A percentile compares a stretch with the other conserved stretches of the same genome.
These are phyloP conservation scores for Lochmaea capreae DNA, from an alignment of 2,888 invertebrate genomes.

Conservation along the genomic window DNA sequence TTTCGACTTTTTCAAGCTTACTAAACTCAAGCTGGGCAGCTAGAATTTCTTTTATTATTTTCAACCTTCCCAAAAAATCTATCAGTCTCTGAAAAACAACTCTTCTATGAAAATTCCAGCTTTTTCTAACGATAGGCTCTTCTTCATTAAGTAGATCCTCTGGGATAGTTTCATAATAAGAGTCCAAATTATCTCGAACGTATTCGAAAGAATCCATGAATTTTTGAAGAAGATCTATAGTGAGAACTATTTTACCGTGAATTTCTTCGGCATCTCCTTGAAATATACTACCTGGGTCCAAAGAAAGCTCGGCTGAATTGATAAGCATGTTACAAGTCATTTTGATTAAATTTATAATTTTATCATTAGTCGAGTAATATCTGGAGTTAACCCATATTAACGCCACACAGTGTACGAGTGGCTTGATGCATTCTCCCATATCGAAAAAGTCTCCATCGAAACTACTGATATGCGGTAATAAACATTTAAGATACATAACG, in stretches of 20 bases:
- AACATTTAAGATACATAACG: slow-evolving; percentile 80
- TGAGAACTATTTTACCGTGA: slow-evolving; percentile 54
- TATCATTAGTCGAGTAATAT: slow-evolving; percentile 64
- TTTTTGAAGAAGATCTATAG: slow-evolving; percentile 55
- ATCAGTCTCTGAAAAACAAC: slow-evolving; percentile 78
- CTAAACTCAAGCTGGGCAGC: slow-evolving; percentile 83
- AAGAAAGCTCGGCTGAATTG: slow-evolving; percentile 75
- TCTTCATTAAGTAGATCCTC: slow-evolving; percentile 47
- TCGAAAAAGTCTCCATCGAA: slow-evolving; percentile 81
- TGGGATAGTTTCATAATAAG: slow-evolving; percentile 58
- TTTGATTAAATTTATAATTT: slow-evolving; percentile 78
- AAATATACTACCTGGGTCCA: slow-evolving; percentile 85
- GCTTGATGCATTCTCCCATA: slow-evolving; percentile 70
- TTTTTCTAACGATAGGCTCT: slow-evolving; percentile 70
- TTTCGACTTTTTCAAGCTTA: slow-evolving; percentile 82
- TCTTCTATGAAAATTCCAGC: slow-evolving; percentile 82
- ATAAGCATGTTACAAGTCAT: slow-evolving; percentile 87
- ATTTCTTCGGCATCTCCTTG: slow-evolving; percentile 77
- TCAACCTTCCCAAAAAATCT: slow-evolving; percentile 73
- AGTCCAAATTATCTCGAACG: slow-evolving; percentile 64
- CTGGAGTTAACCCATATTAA: slow-evolving; percentile 86
- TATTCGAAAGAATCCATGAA: slow-evolving; percentile 65
- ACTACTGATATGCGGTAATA: slow-evolving; percentile 76
- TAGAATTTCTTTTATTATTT: slow-evolving; percentile 77
- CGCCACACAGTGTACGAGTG: slow-evolving; percentile 83